phyloP scores from a whole-genome alignment of 1,140 invertebrate genomes.

The Drosophila grimshawi region DNA sequence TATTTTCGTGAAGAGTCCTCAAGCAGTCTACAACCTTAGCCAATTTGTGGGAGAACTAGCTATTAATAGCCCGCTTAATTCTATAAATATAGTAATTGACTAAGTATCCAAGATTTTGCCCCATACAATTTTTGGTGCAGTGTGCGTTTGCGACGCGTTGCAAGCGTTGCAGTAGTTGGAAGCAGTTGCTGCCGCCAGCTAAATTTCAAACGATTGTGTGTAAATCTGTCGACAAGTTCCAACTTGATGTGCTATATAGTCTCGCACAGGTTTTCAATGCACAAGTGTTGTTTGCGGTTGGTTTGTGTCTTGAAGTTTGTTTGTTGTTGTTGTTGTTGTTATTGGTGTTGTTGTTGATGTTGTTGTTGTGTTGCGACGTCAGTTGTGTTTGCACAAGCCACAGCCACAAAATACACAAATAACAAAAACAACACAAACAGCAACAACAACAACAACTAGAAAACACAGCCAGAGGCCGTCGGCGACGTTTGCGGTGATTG shows the following conservation, averaged over 20 bases:
- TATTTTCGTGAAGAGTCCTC: too few species aligned
- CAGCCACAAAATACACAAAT: conserved; percentile 4
- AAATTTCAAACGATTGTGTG: conserved; percentile 69
- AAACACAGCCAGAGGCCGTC: conserved; percentile 12
- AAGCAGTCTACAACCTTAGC: too few species aligned
- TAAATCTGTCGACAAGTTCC: conserved; percentile 69
- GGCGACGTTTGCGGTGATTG: conserved; percentile 50
- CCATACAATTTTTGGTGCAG: not conserved
- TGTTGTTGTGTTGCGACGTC: conserved; percentile 45
- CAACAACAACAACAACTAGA: too few species aligned
- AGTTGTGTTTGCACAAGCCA: conserved; percentile 71
- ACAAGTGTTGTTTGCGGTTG: conserved; percentile 31
- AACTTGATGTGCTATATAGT: conserved; percentile 60
- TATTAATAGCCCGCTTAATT: too few species aligned
- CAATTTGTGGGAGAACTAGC: too few species aligned
- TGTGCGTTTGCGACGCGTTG: conserved; percentile 4
- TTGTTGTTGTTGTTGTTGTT: conserved; percentile 19
- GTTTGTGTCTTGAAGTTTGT: conserved; percentile 42
- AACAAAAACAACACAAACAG: too few species aligned
- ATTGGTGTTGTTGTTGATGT: conserved; percentile 45
- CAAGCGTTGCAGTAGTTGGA: not conserved
- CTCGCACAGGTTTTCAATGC: conserved; percentile 13
- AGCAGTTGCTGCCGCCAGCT: not conserved
- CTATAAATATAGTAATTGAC: too few species aligned
- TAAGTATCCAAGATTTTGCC: not conserved